These are phyloP conservation scores for Chelonus formosanus DNA, from an alignment of 2,888 invertebrate genomes.

Conservation along the genomic window DNA sequence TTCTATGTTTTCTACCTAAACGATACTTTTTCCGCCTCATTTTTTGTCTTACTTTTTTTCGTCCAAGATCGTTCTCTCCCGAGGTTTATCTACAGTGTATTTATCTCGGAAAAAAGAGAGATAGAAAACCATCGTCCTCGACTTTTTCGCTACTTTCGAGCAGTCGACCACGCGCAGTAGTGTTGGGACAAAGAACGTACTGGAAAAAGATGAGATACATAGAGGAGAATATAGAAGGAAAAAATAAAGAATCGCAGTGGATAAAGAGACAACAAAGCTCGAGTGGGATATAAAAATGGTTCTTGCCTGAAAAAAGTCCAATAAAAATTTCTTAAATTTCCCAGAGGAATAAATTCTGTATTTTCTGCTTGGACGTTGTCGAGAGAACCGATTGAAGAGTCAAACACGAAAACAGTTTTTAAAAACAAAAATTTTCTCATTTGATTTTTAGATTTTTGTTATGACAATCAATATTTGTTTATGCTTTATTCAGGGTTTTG, in stretches of 20 bases:
- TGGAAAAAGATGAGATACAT: not conserved
- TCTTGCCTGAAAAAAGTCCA: conserved; percentile 38
- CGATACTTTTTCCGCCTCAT: conserved; percentile 11
- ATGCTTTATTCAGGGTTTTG: no score
- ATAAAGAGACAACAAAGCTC: conserved; percentile 28
- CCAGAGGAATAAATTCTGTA: conserved; percentile 36
- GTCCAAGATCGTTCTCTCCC: conserved; percentile 7
- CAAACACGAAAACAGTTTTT: conserved; percentile 38
- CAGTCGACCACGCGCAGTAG: not conserved
- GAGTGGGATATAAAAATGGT: conserved; percentile 35
- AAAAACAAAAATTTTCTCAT: conserved; percentile 45
- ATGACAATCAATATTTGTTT: no score
- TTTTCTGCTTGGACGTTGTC: conserved; percentile 8
- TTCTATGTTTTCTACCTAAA: not conserved
- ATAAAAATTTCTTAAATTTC: conserved; percentile 39
- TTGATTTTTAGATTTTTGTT: conserved; percentile 7
- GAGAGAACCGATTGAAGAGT: conserved; percentile 11
- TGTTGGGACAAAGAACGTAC: conserved; percentile 9
- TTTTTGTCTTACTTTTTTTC: conserved; percentile 22
- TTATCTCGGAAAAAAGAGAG: conserved; percentile 21
- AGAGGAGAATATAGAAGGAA: conserved; percentile 22
- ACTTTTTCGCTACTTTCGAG: conserved; percentile 19
- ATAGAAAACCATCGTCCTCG: conserved; percentile 16
- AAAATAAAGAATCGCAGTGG: conserved; percentile 27
- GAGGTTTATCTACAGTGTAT: conserved; percentile 16